Evolutionary conservation across 2,888 invertebrate genomes (phyloP).

Genomic region (Lobophora halterata): DNA sequence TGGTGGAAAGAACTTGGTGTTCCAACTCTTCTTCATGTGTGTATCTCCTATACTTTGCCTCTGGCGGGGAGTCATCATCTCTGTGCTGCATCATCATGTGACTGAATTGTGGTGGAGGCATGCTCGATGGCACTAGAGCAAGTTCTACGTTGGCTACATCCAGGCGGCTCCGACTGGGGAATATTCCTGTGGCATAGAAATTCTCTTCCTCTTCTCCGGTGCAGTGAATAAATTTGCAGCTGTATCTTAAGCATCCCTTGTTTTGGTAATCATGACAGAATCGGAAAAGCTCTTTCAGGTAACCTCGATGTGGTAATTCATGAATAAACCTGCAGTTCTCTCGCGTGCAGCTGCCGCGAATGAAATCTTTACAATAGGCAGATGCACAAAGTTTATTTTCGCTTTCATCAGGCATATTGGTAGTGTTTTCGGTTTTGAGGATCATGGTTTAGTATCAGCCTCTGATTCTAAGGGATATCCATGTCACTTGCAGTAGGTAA

Average conservation of each 20-base stretch:
- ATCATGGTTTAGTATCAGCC: conserved; percentile 38
- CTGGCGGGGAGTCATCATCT: conserved; percentile 69
- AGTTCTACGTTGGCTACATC: conserved; percentile 49
- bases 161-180: conserved; percentile 70
- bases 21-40: conserved; percentile 61
- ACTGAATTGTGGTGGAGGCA: conserved; percentile 47
- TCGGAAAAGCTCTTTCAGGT: conserved; percentile 65
- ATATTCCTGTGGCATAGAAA: conserved; percentile 82
- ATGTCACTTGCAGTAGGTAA: too few relatives aligned
- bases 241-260: conserved; percentile 82
- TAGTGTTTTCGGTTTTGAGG: conserved; percentile 38
- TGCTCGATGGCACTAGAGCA: conserved; percentile 34
- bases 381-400: conserved; percentile 45
- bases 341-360: conserved; percentile 72
- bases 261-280: conserved; percentile 85
- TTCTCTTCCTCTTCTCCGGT: conserved; percentile 85
- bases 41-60: conserved; percentile 64
- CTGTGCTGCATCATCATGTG: conserved; percentile 51
- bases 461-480: not conserved
- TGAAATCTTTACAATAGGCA: conserved; percentile 73
- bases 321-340: conserved; percentile 79
- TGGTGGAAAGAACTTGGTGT: conserved; percentile 50
- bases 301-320: conserved; percentile 58
- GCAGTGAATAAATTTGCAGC: conserved; percentile 87
- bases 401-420: conserved; percentile 51